A percentile compares a stretch with the other conserved stretches of the same genome.
phyloP scores from a whole-genome alignment of 2,888 invertebrate species.

The Drosophila diplacantha region DNA sequence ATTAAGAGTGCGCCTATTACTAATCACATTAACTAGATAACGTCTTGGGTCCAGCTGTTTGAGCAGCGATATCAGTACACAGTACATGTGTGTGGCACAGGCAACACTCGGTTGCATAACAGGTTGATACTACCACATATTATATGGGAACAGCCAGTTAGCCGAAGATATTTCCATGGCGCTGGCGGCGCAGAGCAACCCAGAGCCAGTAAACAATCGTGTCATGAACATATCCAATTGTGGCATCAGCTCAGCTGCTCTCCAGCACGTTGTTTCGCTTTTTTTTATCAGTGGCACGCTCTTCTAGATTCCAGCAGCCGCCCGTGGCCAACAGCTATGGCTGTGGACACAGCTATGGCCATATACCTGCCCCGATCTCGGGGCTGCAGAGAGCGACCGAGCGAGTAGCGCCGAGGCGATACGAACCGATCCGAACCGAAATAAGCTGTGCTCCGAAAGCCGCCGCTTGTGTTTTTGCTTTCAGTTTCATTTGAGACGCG shows the following conservation, averaged over 20 bases:
- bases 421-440: slow-evolving; percentile 20
- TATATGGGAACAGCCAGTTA: slow-evolving; percentile 14
- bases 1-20: not conserved
- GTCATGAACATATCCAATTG: slow-evolving; percentile 42
- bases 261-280: slow-evolving; percentile 59
- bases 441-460: slow-evolving; percentile 41
- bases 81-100: slow-evolving; percentile 9
- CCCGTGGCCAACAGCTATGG: slow-evolving; percentile 9
- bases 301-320: slow-evolving; percentile 55
- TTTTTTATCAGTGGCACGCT: slow-evolving; percentile 62
- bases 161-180: slow-evolving; percentile 29
- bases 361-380: slow-evolving; percentile 11
- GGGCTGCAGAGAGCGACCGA: slow-evolving; percentile 13
- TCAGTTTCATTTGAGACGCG: slow-evolving; percentile 78
- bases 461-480: slow-evolving; percentile 72
- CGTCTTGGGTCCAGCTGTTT: slow-evolving; percentile 7
- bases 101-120: slow-evolving; percentile 21
- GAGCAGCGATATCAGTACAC: slow-evolving; percentile 13
- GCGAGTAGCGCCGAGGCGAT: slow-evolving; percentile 30
- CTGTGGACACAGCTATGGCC: slow-evolving; percentile 2
- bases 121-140: slow-evolving; percentile 19
- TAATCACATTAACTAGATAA: slow-evolving; percentile 1
- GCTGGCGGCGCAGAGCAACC: slow-evolving; percentile 18
- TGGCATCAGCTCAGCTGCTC: slow-evolving; percentile 38
- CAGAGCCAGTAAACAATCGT: slow-evolving; percentile 33